Percentiles rank a stretch among this genome's conserved stretches.
Evolutionary conservation across 23 tunicate species (phyloP).

Genomic region (Phallusia fumigata): DNA sequence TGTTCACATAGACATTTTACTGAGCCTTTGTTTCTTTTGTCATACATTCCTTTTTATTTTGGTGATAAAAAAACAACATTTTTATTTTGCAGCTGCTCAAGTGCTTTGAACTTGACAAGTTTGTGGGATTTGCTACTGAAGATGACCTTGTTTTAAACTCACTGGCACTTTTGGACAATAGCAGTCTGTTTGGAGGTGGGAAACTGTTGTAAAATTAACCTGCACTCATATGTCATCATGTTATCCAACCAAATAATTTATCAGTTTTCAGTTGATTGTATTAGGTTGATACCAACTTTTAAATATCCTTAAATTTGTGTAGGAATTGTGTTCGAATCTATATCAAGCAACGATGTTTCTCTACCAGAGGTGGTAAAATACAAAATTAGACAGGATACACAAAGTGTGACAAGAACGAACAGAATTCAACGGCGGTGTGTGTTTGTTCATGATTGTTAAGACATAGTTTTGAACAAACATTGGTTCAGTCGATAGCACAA

Average conservation of each 20-base stretch:
- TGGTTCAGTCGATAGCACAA: too few relatives aligned
- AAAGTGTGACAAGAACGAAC: slow-evolving; percentile 68
- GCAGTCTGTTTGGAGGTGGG: slow-evolving; percentile 76
- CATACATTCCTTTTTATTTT: too few relatives aligned
- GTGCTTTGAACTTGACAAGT: slow-evolving; percentile 87
- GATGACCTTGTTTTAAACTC: slow-evolving; percentile 46
- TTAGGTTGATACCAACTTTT: too few relatives aligned
- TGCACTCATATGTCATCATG: too few relatives aligned
- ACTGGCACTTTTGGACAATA: slow-evolving; percentile 40
- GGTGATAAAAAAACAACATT: neutral
- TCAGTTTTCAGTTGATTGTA: too few relatives aligned
- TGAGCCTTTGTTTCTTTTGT: too few relatives aligned
- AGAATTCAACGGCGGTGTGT: slow-evolving; percentile 57
- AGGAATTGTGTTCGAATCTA: slow-evolving; percentile 70
- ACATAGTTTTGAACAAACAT: too few relatives aligned
- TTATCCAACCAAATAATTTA: too few relatives aligned
- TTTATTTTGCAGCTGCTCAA: slow-evolving; percentile 39
- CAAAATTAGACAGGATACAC: slow-evolving; percentile 88
- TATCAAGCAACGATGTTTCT: slow-evolving; percentile 5
- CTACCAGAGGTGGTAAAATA: slow-evolving; percentile 74
- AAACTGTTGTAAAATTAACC: too few relatives aligned
- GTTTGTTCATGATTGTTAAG: too few relatives aligned
- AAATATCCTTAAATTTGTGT: neutral
- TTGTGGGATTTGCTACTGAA: slow-evolving; percentile 66
- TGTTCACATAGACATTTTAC: too few relatives aligned